These are phyloP conservation scores for Aplodontia rufa DNA, from an alignment of 2,113 vertebrate genomes.

Conservation along the genomic window DNA sequence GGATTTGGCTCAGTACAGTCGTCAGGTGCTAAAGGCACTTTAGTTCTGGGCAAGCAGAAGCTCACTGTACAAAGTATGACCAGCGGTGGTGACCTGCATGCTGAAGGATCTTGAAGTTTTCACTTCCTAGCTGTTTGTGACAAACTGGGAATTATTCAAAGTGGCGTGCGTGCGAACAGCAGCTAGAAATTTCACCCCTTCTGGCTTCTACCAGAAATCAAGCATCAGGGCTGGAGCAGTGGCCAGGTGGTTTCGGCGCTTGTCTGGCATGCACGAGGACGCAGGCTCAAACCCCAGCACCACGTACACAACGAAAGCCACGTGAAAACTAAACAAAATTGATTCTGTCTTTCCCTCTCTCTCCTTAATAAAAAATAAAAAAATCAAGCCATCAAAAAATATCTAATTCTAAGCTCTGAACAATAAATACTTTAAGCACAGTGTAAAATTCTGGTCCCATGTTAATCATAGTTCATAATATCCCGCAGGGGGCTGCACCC, in stretches of 20 bases:
- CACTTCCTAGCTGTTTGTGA: not conserved
- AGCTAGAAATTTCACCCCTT: not conserved
- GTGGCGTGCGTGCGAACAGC: not conserved
- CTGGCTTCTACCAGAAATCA: not conserved
- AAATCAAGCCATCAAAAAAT: not conserved
- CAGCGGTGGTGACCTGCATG: not conserved
- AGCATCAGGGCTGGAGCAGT: no score
- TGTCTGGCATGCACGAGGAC: no score
- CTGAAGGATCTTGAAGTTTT: not conserved
- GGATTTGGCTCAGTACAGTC: not conserved
- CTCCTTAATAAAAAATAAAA: no score
- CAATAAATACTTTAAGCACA: not conserved
- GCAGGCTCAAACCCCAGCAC: no score
- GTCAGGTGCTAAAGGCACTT: accelerated
- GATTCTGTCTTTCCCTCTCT: no score
- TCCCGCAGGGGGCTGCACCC: not conserved
- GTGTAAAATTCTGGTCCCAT: not conserved
- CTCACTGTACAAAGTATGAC: accelerated
- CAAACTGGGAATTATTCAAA: not conserved
- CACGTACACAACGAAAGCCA: no score
- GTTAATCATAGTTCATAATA: not conserved
- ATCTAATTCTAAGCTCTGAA: not conserved
- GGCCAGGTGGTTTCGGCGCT: no score
- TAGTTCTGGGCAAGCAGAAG: not conserved
- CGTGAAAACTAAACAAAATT: no score